phyloP scores from a whole-genome alignment of 2,888 invertebrate species.

The Agrotis exclamationis region DNA sequence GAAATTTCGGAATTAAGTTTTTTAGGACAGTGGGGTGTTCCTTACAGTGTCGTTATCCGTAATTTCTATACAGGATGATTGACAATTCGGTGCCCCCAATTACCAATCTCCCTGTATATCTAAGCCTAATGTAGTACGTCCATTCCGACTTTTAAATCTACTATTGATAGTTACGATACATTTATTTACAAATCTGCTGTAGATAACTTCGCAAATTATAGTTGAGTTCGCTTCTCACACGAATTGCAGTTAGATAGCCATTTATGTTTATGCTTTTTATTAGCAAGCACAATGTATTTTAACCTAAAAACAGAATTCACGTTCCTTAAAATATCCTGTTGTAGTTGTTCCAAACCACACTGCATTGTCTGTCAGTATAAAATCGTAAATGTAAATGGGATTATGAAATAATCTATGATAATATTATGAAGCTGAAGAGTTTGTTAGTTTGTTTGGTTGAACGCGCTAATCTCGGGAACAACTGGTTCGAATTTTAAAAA shows the following conservation, averaged over 20 bases:
- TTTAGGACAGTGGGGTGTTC: conserved; percentile 47
- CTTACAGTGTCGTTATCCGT: conserved; percentile 21
- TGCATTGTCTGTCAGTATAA: not conserved
- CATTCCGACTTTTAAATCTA: conserved; percentile 5
- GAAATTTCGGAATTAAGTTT: conserved; percentile 6
- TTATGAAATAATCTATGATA: too few relatives aligned
- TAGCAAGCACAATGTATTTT: not conserved
- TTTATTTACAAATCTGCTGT: conserved; percentile 15
- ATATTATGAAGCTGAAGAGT: too few relatives aligned
- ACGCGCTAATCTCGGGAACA: too few relatives aligned
- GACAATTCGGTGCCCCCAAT: too few relatives aligned
- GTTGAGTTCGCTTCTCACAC: conserved; percentile 50
- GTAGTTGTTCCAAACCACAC: not conserved
- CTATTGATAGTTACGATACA: not conserved
- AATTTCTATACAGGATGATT: conserved; percentile 10
- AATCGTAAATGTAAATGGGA: too few relatives aligned
- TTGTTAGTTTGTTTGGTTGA: too few relatives aligned
- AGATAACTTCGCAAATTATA: conserved; percentile 26
- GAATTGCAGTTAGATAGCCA: conserved; percentile 46
- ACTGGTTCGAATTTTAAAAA: too few relatives aligned
- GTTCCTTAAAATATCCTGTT: not conserved
- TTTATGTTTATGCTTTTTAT: conserved; percentile 11
- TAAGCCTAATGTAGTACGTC: conserved; percentile 27
- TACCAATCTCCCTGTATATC: not conserved
- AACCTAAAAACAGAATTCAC: not conserved